These are phyloP conservation scores for Drusus annulatus DNA, from an alignment of 1,140 invertebrate genomes.

Conservation along the genomic window DNA sequence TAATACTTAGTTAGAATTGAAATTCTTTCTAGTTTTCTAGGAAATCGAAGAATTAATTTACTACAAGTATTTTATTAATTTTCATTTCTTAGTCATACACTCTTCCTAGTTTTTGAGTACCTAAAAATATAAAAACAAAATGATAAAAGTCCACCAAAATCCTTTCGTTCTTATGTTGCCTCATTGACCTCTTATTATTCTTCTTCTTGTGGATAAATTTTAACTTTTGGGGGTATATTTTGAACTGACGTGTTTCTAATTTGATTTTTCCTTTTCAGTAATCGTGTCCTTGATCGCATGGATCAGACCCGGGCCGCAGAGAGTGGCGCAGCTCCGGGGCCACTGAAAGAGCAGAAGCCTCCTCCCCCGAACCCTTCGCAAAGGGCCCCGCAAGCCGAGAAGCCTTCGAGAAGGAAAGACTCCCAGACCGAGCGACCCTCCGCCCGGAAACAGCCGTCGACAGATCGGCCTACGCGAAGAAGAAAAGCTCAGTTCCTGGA, in stretches of 20 bases:
- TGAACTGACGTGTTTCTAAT: not conserved
- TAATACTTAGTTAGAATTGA: not conserved
- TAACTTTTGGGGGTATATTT: no score
- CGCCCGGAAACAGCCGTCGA: not conserved
- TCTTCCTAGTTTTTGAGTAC: no score
- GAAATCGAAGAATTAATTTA: no score
- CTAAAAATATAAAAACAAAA: no score
- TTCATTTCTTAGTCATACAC: no score
- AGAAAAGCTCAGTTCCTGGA: not conserved
- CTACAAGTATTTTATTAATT: no score
- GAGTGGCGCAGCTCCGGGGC: conserved; percentile 34
- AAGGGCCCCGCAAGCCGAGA: conserved; percentile 8
- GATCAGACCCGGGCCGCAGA: conserved; percentile 44
- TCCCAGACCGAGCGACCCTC: not conserved
- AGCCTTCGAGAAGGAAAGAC: not conserved
- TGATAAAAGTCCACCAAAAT: no score
- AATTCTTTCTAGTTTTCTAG: no score
- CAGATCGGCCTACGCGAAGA: not conserved
- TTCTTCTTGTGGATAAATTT: no score
- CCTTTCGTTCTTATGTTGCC: no score
- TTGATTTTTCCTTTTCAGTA: conserved; percentile 16
- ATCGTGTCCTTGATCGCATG: conserved; percentile 44
- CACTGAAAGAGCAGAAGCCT: not conserved
- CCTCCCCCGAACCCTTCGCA: conserved; percentile 10
- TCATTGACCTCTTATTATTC: no score